A percentile compares a stretch with the other conserved stretches of the same genome.
Conservation (phyloP, 2,797 vertebrate species). For the Enteromius afrohamiltoni region DNA sequence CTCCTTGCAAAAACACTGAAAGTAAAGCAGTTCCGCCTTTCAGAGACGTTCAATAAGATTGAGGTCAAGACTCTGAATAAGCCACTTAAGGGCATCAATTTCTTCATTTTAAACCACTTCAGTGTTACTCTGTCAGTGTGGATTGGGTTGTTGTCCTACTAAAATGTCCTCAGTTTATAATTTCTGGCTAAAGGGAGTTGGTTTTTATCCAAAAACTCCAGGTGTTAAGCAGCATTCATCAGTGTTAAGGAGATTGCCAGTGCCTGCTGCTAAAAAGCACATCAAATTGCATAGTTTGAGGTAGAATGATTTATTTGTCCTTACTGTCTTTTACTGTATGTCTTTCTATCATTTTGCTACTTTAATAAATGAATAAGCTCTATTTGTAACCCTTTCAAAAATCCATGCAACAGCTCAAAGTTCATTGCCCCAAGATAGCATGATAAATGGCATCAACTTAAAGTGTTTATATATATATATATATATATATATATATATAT, state of each 20-base stretch:
- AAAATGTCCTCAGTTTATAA: constrained; percentile 3
- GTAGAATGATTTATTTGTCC: background rate
- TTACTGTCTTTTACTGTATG: background rate
- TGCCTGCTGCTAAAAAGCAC: background rate
- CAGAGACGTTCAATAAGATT: background rate
- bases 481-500: too few relatives aligned
- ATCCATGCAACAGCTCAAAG: background rate
- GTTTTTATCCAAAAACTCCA: background rate
- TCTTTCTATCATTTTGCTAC: background rate
- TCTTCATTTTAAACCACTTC: constrained; percentile 14
- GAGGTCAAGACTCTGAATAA: background rate
- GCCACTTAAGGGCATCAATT: background rate
- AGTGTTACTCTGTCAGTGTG: constrained; percentile 4
- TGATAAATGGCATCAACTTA: background rate
- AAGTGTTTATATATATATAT: background rate
- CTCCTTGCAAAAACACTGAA: background rate
- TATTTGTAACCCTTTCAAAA: background rate
- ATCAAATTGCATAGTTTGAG: background rate
- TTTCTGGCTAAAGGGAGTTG: background rate
- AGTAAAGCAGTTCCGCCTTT: background rate
- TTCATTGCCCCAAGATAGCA: background rate
- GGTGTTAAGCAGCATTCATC: constrained; percentile 3
- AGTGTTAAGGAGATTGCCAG: background rate
- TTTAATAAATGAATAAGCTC: background rate
- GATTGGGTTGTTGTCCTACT: background rate